Evolutionary conservation across 92 coral and sea anemone genomes (phyloP).

Genomic region (Zoanthus solanderi): DNA sequence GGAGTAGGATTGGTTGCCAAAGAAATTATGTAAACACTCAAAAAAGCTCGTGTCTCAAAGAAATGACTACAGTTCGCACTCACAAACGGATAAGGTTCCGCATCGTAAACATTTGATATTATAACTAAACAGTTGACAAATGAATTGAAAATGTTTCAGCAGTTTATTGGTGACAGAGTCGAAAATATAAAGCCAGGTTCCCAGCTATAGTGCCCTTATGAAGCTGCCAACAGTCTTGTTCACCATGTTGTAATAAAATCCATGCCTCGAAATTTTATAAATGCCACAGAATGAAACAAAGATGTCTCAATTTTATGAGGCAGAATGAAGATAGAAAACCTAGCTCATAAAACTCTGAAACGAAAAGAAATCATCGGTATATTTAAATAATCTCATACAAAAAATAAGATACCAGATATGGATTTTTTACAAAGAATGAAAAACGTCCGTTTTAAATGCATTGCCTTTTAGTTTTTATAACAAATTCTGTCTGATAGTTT

Average conservation of each 20-base stretch:
- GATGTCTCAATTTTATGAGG: slow-evolving; percentile 36
- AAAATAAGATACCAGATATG: not conserved
- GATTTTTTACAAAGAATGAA: not conserved
- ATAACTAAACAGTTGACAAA: not conserved
- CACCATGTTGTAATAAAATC: not conserved
- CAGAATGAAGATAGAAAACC: not conserved
- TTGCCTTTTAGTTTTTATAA: not conserved
- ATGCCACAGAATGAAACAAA: not conserved
- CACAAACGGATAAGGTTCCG: not conserved
- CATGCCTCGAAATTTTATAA: not conserved
- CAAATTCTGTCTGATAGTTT: not conserved
- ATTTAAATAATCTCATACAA: slow-evolving; percentile 1
- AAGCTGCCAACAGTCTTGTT: not conserved
- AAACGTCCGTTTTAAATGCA: not conserved
- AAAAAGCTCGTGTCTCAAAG: not conserved
- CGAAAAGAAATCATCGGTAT: not conserved
- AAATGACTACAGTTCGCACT: not conserved
- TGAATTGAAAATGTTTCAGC: not conserved
- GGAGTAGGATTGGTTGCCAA: not conserved
- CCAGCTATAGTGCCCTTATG: not conserved
- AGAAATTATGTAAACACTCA: not conserved
- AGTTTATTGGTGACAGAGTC: not conserved
- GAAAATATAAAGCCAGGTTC: not conserved
- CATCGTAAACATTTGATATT: not conserved
- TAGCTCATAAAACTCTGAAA: not conserved